Base-by-base conservation (phyloP, 2,113 vertebrate genomes). In the Trinectes maculatus region DNA sequence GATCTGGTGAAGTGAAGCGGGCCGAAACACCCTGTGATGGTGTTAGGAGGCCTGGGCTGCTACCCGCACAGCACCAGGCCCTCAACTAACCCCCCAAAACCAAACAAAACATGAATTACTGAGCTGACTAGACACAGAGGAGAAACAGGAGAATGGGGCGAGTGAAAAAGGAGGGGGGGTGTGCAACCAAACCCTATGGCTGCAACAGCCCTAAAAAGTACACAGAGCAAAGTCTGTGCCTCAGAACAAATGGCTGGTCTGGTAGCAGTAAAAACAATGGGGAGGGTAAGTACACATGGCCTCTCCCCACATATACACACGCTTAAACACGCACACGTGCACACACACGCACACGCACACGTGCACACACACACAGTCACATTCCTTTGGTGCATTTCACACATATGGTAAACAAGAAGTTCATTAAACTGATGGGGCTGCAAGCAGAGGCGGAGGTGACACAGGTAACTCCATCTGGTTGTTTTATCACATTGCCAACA, bases 1-100 rank as follows among this genome's bases (percentile, higher is more conserved):
- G 89, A 91, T 89, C 82, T 75, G 72, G 86, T 90, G 89, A 86
- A 87, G 84, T 87, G 85, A 77, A 91, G 86, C 86, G 74, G 82
- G 62, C 62, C 37, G 10, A 88, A 84, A 85, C 80, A 67, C 75
- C 85, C 82, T 82, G 73, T 78, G 86, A 90, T 87, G 83, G 88
- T 86, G 87, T 90, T 84, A 82, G 84, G 69, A 80, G 80, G 81
- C 65, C 79, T 68, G 77, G 12, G 5, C 62, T 3, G 16, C 69
- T 71, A 72, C 72, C 63, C 22, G 25, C 49, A 60, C 79, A 80
- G 71, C 78, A 72, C 74, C 64, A 16, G 63, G 75, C 62, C 25
- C 64, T 54, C 43, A 36, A 47, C 60, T 54, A 54, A 64, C 59
- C 75, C 51, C 56, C 55, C 6, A 77, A 80, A 85, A 25, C 77